Evolutionary conservation across 2,888 invertebrate genomes (phyloP), one percentile per base, ranked within the genome.

Genomic region (Ochropacha duplaris): DNA sequence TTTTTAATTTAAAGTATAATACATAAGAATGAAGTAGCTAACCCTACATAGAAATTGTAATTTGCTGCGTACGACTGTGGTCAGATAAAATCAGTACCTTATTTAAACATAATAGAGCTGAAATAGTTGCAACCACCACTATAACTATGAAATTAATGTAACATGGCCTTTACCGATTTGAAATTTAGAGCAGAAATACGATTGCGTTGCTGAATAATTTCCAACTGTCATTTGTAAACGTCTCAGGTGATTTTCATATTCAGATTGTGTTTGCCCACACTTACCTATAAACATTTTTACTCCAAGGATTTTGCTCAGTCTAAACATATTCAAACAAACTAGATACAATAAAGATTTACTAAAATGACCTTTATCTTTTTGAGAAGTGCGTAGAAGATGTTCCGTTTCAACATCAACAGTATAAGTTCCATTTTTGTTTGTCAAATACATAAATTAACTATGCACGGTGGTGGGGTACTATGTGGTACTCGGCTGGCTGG

Each of bases 151-250:
- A 82, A 86, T 81, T 71, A 84, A 86, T 87, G 87, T 86, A 87
- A 83, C 81, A 76, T 81, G 85, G 84, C 79, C 85, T 80, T 78
- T 77, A 76, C 78, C 62, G 72, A 88, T 88, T 87, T 88, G 70
- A 87, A 88, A 88, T 90, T 85, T 83, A 88, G 86, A 89, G 68
- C 81, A 85, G 81, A 76, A 66, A 74, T 69, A 71, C 76, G 72
- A 82, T 86, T 86, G 84, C 82, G 84, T 76, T 71, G 65, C 75
- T 76, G 82, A 81, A 85, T 85, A 83, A 72, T 79, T 76, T 74
- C 76, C 70, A 70, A 72, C 71, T 63, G 79, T 71, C 82, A 84
- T 87, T 87, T 87, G 73, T 87, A 72, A 74, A 78, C 66, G 85
- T 84, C 84, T 68, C 66, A 64, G 60, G 66, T 66, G 63, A 84